Conservation (phyloP, 2,113 vertebrate genomes). For the Rissa tridactyla region DNA sequence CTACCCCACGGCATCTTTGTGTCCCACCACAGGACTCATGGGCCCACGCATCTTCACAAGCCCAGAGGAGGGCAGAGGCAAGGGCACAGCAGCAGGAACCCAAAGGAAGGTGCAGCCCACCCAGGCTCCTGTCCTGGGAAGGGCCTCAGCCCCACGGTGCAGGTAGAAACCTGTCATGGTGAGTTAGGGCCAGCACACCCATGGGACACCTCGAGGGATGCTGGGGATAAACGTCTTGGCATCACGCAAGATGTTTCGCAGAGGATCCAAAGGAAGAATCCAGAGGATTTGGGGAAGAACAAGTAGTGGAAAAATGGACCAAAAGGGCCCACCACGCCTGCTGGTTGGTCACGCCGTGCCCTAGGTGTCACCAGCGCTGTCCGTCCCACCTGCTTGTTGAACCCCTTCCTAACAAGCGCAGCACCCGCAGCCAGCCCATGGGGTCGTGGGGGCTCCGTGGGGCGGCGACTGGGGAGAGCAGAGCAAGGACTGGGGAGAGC, state of each 20-base stretch:
- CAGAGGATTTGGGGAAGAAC: not conserved
- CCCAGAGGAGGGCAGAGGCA: not conserved
- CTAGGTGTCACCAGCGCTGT: not conserved
- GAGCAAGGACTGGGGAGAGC: not conserved
- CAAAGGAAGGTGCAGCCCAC: not conserved
- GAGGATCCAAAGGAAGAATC: not conserved
- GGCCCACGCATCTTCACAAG: not conserved
- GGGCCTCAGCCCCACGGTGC: not conserved
- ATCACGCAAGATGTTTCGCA: not conserved
- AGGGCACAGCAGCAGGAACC: not conserved
- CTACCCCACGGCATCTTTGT: not conserved
- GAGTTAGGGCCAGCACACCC: not conserved
- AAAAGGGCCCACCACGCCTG: not conserved
- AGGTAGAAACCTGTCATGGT: not conserved
- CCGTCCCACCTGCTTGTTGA: not conserved
- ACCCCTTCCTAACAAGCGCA: not conserved
- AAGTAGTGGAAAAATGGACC: not conserved
- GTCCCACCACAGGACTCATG: not conserved
- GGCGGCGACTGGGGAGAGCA: not conserved
- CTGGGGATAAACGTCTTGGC: not conserved
- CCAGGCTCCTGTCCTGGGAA: not conserved
- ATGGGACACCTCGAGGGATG: not conserved
- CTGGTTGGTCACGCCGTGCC: not conserved
- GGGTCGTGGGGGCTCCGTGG: not conserved
- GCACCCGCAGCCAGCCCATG: not conserved